Evolutionary conservation across 2,113 vertebrate species (phyloP).

Genomic region (Oryzias javanicus): DNA sequence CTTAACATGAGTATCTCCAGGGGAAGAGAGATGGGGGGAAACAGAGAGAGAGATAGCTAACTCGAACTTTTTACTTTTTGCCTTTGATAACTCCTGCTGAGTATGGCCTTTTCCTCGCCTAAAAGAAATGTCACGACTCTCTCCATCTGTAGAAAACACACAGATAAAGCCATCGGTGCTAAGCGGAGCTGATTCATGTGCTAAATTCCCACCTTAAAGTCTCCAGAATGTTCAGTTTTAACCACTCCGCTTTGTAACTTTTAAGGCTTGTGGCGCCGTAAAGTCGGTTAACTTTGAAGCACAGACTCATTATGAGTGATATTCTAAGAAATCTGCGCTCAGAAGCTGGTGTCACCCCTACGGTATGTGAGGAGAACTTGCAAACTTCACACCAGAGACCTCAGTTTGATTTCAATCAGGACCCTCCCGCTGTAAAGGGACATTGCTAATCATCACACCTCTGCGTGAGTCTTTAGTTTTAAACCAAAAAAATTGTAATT

Average conservation of each 20-base stretch:
- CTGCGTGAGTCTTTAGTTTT: too few species aligned
- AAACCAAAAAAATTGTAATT: too few species aligned
- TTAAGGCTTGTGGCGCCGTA: conserved; percentile 18
- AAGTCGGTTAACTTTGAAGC: conserved; percentile 17
- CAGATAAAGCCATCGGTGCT: conserved; percentile 63
- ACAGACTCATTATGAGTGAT: conserved; percentile 38
- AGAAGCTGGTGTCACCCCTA: conserved; percentile 7
- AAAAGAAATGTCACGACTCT: conserved; percentile 76
- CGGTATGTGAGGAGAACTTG: too few species aligned
- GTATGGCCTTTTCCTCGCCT: conserved; percentile 75
- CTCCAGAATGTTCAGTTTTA: conserved; percentile 46
- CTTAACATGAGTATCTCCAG: conserved; percentile 81
- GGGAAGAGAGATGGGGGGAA: conserved; percentile 66
- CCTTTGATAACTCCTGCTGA: conserved; percentile 80
- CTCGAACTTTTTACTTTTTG: conserved; percentile 77
- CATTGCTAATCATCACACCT: too few species aligned
- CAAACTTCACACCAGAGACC: too few species aligned
- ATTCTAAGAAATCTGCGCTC: conserved; percentile 16
- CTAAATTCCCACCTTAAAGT: conserved; percentile 54
- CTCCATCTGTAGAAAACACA: conserved; percentile 67
- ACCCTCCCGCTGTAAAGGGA: too few species aligned
- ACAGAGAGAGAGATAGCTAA: conserved; percentile 66
- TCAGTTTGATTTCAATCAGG: too few species aligned
- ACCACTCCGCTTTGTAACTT: conserved; percentile 29
- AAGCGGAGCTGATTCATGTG: conserved; percentile 50